Evolutionary conservation across 2,113 vertebrate genomes (phyloP).

Genomic region (Chionis minor): DNA sequence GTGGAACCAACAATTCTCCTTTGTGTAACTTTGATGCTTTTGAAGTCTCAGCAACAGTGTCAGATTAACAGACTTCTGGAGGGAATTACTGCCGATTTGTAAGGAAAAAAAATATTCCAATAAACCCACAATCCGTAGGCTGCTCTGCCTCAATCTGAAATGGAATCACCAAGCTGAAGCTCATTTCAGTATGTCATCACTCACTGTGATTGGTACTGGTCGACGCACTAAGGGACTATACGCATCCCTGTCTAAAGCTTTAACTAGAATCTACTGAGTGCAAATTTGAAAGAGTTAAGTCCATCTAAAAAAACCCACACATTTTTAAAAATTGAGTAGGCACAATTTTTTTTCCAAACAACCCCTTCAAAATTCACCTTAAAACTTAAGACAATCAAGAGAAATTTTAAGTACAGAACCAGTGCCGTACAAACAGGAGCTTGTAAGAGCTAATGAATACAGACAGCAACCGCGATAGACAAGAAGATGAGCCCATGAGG

Average conservation of each 20-base stretch:
- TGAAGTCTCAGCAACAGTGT: background rate
- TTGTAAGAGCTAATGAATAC: background rate
- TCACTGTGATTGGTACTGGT: background rate
- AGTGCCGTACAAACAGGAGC: background rate
- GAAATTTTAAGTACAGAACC: background rate
- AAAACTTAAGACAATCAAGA: background rate
- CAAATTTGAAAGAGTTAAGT: background rate
- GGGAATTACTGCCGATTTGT: background rate
- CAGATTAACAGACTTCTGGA: background rate
- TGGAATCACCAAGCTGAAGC: background rate
- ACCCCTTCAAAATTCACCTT: background rate
- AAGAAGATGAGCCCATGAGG: background rate
- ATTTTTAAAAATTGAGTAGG: background rate
- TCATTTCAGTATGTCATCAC: background rate
- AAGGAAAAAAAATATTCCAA: background rate
- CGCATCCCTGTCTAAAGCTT: background rate
- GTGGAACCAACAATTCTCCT: background rate
- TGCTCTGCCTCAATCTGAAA: background rate
- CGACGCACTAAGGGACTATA: background rate
- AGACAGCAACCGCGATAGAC: background rate
- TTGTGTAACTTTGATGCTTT: background rate
- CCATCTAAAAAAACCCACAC: background rate
- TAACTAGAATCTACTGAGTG: background rate
- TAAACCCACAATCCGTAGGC: background rate
- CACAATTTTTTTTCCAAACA: background rate